Evolutionary conservation across 2,888 invertebrate genomes (phyloP).

Genomic region (Polydrusus tereticollis): DNA sequence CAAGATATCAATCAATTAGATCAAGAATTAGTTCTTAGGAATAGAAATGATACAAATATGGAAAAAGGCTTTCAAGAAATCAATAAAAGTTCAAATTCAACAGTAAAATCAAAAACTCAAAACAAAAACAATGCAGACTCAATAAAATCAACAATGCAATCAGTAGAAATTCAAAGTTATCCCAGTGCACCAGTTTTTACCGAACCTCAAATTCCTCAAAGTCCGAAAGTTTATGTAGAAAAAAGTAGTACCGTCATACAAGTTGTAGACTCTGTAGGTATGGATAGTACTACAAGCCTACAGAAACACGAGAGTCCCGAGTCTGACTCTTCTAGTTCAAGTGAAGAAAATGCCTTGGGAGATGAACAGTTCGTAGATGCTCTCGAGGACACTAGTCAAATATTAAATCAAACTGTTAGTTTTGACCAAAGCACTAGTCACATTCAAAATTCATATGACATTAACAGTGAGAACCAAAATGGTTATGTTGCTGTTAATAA

Average conservation of each 20-base stretch:
- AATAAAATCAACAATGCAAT: conserved; percentile 7
- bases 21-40: conserved; percentile 42
- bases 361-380: conserved; percentile 57
- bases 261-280: conserved; percentile 58
- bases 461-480: no score
- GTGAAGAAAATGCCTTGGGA: conserved; percentile 30
- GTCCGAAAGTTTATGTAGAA: conserved; percentile 62
- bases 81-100: not conserved
- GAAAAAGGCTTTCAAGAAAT: not conserved
- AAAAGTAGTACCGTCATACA: conserved; percentile 66
- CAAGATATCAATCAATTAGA: conserved; percentile 57
- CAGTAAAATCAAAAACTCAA: not conserved
- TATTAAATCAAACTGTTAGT: not conserved
- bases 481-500: no score
- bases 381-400: conserved; percentile 47
- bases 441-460: not conserved
- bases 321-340: conserved; percentile 34
- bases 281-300: conserved; percentile 29
- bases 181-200: conserved; percentile 21
- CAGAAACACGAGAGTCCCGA: conserved; percentile 27
- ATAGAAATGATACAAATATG: conserved; percentile 14
- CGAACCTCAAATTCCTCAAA: conserved; percentile 34
- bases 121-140: not conserved
- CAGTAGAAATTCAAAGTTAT: conserved; percentile 9
- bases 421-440: not conserved